phyloP scores from a whole-genome alignment of 2,888 invertebrate genomes.

The Mactromeris polynyma region DNA sequence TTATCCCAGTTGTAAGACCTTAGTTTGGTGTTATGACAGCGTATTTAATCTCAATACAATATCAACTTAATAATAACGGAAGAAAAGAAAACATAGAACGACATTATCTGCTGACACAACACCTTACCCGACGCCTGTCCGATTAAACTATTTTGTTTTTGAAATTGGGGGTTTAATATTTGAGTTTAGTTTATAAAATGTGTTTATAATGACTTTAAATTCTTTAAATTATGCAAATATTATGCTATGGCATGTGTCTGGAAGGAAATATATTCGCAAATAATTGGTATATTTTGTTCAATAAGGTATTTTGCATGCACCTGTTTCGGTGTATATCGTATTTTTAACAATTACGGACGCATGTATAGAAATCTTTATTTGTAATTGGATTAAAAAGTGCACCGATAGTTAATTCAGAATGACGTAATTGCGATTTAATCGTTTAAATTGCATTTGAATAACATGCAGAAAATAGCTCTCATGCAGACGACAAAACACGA shows the following conservation, averaged over 20 bases:
- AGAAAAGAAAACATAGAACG: neutral
- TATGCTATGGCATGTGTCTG: neutral
- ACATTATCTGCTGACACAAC: neutral
- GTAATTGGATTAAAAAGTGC: no score
- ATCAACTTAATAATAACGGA: neutral
- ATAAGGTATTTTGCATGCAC: no score
- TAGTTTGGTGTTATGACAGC: neutral
- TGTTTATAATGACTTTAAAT: conserved; percentile 3
- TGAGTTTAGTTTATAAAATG: neutral
- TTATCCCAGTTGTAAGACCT: neutral
- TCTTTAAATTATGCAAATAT: neutral
- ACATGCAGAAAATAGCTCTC: no score
- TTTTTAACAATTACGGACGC: no score
- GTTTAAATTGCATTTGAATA: no score
- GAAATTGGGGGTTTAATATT: neutral
- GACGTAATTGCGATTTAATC: no score
- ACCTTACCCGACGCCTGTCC: neutral
- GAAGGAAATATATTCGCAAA: neutral
- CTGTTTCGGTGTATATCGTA: no score
- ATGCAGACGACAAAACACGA: no score
- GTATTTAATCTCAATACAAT: neutral
- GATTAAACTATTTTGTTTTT: neutral
- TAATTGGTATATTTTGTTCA: neutral
- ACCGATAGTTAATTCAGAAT: no score
- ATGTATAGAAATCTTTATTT: no score